These are phyloP conservation scores for Malurus cyaneus DNA, from an alignment of 2,113 vertebrate genomes.

Conservation along the genomic window DNA sequence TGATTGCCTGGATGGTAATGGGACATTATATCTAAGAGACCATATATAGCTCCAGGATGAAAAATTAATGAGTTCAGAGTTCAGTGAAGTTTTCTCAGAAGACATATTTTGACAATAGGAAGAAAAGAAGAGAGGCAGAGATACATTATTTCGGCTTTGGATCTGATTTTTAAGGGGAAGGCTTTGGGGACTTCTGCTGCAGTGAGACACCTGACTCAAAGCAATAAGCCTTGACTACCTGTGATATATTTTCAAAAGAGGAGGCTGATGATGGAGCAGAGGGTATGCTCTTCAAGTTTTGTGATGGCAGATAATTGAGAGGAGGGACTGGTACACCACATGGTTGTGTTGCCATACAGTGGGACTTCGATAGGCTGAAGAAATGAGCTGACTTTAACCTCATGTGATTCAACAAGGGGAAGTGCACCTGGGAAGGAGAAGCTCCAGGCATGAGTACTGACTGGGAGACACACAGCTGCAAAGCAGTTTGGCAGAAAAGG, in stretches of 20 bases:
- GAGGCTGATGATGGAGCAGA: not conserved
- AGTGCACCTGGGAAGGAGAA: not conserved
- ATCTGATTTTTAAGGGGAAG: not conserved
- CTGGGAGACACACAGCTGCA: not conserved
- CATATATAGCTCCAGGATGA: not conserved
- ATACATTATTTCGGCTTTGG: not conserved
- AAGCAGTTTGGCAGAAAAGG: not conserved
- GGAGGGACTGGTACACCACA: not conserved
- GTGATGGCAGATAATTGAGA: not conserved
- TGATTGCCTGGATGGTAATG: not conserved
- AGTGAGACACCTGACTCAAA: not conserved
- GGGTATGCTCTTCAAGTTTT: not conserved
- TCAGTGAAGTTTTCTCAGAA: not conserved
- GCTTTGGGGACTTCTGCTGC: not conserved
- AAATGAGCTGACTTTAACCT: not conserved
- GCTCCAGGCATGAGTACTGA: not conserved
- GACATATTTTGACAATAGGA: not conserved
- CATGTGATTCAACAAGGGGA: not conserved
- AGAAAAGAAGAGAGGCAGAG: not conserved
- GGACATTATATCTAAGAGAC: not conserved
- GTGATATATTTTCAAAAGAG: not conserved
- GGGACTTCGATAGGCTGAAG: not conserved
- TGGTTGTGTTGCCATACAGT: not conserved
- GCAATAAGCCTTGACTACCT: not conserved
- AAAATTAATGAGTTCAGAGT: not conserved